Evolutionary conservation across 2,113 vertebrate species (phyloP), one percentile per base, ranked within the genome.

Genomic region (Ameiurus melas): DNA sequence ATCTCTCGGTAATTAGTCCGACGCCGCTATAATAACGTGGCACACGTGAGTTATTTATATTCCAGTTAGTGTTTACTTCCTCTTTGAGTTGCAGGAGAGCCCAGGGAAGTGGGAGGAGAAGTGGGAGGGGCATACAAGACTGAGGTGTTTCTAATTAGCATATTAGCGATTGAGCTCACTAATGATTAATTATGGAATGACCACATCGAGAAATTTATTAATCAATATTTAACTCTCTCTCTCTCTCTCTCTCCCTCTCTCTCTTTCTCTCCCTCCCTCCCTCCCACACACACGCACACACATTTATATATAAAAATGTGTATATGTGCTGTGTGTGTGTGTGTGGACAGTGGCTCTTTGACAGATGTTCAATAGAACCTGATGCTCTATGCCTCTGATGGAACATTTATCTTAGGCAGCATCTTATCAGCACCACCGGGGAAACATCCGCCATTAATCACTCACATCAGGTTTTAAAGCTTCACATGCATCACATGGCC

Each of bases 311-410:
- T 39, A 39, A 39, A 39, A 39, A 39, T 39, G 39, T 39, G 39
- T 39, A 39, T 39, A 39, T 75, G 57, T 70, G 27, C 73, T 73
- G 43, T 73, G 81, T 79, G 30, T 47, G 53, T 81, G 73, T 87
- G 71, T 70, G 60, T 75, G 5, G 12, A 16, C 9, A 25, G 19
- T 25, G 55, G 68, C 27, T 79, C n/a, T 84, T 62, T 86, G 89
- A 86, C 87, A 90, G 80, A 62, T 90, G 87, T 86, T 90, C 89
- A 90, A 80, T 88, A 88, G 57, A 71, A 75, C 36, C 79, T 83
- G 89, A 90, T 83, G 84, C 73, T 79, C 83, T 57, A 66, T 19
- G 75, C 22, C 58, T 70, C 83, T 85, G 81, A 73, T 90, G 80
- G 20, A 62, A 86, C 84, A 70, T 88, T 86, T 86, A 90, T 88